Evolutionary conservation across 2,888 invertebrate genomes (phyloP).

Genomic region (Desoria tigrina): DNA sequence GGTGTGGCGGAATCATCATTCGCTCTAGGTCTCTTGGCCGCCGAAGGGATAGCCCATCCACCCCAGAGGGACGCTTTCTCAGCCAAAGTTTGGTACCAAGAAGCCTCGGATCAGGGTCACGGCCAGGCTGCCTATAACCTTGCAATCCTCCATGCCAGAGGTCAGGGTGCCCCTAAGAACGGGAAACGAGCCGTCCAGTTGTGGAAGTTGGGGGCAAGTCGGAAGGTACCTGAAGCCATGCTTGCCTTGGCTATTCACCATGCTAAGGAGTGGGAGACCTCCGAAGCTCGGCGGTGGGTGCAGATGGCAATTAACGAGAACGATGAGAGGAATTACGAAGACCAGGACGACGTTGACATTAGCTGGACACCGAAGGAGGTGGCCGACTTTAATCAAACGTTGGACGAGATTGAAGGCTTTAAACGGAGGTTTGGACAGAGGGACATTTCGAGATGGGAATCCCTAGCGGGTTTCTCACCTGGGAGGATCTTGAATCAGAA

Average conservation of each 20-base stretch:
- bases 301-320: conserved; percentile 24
- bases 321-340: conserved; percentile 10
- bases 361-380: conserved; percentile 27
- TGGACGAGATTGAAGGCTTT: conserved; percentile 33
- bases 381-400: conserved; percentile 24
- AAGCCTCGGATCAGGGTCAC: conserved; percentile 38
- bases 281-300: conserved; percentile 36
- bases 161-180: conserved; percentile 29
- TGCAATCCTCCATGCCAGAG: conserved; percentile 22
- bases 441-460: conserved; percentile 39
- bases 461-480: conserved; percentile 23
- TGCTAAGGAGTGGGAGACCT: conserved; percentile 41
- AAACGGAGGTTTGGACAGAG: conserved; percentile 27
- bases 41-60: conserved; percentile 29
- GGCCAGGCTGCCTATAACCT: conserved; percentile 41
- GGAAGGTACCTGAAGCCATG: conserved; percentile 38
- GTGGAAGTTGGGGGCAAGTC: conserved; percentile 41
- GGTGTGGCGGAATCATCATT: conserved; percentile 41
- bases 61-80: conserved; percentile 34
- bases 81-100: conserved; percentile 35
- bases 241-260: conserved; percentile 35
- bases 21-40: conserved; percentile 30
- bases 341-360: conserved; percentile 24
- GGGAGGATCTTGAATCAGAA: conserved; percentile 18
- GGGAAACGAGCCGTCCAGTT: conserved; percentile 34